Evolutionary conservation across 2,888 invertebrate genomes (phyloP).

Genomic region (Limenitis camilla): DNA sequence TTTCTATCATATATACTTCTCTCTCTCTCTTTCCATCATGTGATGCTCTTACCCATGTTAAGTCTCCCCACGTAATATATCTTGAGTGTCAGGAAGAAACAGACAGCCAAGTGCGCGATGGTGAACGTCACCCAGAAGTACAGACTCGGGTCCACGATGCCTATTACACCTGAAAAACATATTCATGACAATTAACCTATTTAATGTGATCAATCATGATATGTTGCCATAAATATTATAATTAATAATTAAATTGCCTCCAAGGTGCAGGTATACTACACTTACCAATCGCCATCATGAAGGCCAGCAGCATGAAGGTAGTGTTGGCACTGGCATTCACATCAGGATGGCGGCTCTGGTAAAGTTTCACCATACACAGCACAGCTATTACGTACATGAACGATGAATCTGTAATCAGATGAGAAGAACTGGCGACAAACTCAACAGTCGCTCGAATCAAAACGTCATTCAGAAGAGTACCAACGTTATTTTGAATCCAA

Average conservation of each 20-base stretch:
- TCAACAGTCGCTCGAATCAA: too few species aligned
- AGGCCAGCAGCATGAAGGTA: slow-evolving; percentile 84
- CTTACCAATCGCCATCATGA: slow-evolving; percentile 81
- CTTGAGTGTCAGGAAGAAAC: slow-evolving; percentile 79
- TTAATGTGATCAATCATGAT: too few species aligned
- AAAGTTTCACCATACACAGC: slow-evolving; percentile 89
- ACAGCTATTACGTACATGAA: slow-evolving; percentile 95
- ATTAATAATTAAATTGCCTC: too few species aligned
- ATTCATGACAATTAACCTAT: not conserved
- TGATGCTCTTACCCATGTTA: slow-evolving; percentile 71
- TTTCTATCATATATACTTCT: too few species aligned
- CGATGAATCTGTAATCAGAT: slow-evolving; percentile 81
- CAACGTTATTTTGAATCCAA: too few species aligned
- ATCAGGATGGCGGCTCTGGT: slow-evolving; percentile 91
- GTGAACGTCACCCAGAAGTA: slow-evolving; percentile 84
- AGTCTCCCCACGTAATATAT: slow-evolving; percentile 85
- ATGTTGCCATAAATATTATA: too few species aligned
- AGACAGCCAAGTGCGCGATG: slow-evolving; percentile 77
- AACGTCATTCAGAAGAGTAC: too few species aligned
- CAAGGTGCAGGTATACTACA: too few species aligned
- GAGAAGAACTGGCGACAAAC: too few species aligned
- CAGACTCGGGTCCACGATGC: slow-evolving; percentile 77
- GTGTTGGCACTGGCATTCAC: slow-evolving; percentile 88
- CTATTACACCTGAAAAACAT: slow-evolving; percentile 68
- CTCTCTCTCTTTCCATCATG: too few species aligned